A percentile compares a stretch with the other conserved stretches of the same genome.
Evolutionary conservation across 2,888 invertebrate species (phyloP).

Genomic region (Drosophila setosimentum): DNA sequence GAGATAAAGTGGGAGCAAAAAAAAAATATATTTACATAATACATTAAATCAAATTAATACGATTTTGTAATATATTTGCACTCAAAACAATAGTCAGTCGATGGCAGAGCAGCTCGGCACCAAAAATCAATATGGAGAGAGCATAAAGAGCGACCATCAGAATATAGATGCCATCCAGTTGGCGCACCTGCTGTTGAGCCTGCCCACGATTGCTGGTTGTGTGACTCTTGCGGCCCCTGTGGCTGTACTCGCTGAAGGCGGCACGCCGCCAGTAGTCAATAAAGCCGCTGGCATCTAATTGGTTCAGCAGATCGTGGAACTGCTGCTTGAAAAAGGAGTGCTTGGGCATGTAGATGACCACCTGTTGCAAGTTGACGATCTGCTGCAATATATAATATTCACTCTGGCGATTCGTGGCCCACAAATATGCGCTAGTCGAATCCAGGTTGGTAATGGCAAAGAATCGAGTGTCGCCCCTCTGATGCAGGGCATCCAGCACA

Average conservation of each 20-base stretch:
- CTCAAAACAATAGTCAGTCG: not conserved
- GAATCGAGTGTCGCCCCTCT: conserved; percentile 10
- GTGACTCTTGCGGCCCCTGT: not conserved
- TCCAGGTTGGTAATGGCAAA: conserved; percentile 58
- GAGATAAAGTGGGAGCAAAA: not conserved
- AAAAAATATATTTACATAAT: not conserved
- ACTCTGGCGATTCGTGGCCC: conserved; percentile 10
- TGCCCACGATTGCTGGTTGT: not conserved
- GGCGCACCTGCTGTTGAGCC: conserved; percentile 5
- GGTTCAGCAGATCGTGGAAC: conserved; percentile 51
- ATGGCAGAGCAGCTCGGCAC: conserved; percentile 31
- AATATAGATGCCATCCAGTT: conserved; percentile 48
- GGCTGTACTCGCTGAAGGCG: conserved; percentile 31
- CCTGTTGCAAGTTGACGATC: conserved; percentile 55
- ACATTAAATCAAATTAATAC: not conserved
- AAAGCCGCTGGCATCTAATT: conserved; percentile 62
- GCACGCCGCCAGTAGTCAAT: conserved; percentile 54
- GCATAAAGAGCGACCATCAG: conserved; percentile 45
- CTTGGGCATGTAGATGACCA: conserved; percentile 70
- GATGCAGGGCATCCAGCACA: conserved; percentile 46
- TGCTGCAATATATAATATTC: conserved; percentile 48
- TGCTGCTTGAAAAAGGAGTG: conserved; percentile 69
- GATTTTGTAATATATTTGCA: not conserved
- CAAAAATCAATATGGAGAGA: conserved; percentile 37
- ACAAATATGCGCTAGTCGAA: conserved; percentile 32